Conservation (phyloP, 2,113 vertebrate genomes). For the Cyphotilapia sp. region DNA sequence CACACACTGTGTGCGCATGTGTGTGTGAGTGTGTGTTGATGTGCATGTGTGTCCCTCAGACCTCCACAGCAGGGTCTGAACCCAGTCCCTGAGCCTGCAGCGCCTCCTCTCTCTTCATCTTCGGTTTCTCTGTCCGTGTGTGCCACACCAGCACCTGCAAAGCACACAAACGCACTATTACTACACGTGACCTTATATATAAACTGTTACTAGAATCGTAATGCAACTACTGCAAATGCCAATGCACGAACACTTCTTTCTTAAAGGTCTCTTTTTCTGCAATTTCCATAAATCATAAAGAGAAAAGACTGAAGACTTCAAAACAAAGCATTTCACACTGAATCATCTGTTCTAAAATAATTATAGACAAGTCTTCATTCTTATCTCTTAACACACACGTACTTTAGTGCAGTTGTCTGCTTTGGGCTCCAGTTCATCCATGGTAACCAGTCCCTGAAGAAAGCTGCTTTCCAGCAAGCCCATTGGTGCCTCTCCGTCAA, state of each 20-base stretch:
- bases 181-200: not conserved
- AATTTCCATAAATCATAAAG: not conserved
- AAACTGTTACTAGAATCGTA: not conserved
- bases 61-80: conserved; percentile 81
- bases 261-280: not conserved
- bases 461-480: conserved; percentile 89
- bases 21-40: not conserved
- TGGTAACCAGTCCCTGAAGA: conserved; percentile 78
- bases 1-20: not conserved
- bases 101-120: conserved; percentile 87
- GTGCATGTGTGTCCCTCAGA: conserved; percentile 59
- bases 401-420: conserved; percentile 86
- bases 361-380: not conserved
- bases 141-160: conserved; percentile 88
- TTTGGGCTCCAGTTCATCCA: conserved; percentile 85
- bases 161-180: not conserved
- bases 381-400: not conserved
- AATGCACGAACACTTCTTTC: not conserved
- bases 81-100: conserved; percentile 81
- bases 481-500: conserved; percentile 79
- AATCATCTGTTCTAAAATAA: not conserved
- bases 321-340: not conserved
- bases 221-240: not conserved
- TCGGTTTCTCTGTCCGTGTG: conserved; percentile 88
- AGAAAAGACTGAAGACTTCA: not conserved